phyloP scores from a whole-genome alignment of 2,113 vertebrate genomes.

The Leiothrix lutea region DNA sequence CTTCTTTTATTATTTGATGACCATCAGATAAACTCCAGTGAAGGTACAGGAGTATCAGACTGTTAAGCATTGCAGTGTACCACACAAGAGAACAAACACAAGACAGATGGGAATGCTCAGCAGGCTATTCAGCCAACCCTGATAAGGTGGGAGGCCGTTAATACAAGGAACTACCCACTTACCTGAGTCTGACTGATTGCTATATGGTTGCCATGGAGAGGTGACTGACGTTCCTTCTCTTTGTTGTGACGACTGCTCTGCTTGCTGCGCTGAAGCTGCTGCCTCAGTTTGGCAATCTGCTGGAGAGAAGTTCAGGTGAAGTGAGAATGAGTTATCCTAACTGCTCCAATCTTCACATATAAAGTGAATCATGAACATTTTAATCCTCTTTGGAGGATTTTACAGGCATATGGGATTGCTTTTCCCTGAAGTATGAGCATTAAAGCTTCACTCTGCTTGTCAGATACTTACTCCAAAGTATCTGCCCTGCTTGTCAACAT shows the following conservation, averaged over 20 bases:
- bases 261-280: conserved; percentile 92
- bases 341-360: background rate
- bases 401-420: background rate
- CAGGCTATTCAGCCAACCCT: background rate
- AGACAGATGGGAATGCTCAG: background rate
- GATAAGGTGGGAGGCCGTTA: background rate
- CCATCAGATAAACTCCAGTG: background rate
- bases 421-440: background rate
- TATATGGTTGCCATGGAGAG: conserved; percentile 79
- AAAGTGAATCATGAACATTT: background rate
- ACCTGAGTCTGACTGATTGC: conserved; percentile 84
- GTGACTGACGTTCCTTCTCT: conserved; percentile 86
- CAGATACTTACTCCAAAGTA: background rate
- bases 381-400: background rate
- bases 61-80: background rate
- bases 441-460: background rate
- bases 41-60: background rate
- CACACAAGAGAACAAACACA: background rate
- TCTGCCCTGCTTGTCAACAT: background rate
- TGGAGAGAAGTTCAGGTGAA: conserved; percentile 39
- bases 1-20: background rate
- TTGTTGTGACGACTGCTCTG: conserved; percentile 86
- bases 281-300: conserved; percentile 94
- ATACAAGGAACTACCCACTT: background rate
- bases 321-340: background rate